Evolutionary conservation across 2,113 vertebrate species (phyloP).

Genomic region (Muscicapa adusta): DNA sequence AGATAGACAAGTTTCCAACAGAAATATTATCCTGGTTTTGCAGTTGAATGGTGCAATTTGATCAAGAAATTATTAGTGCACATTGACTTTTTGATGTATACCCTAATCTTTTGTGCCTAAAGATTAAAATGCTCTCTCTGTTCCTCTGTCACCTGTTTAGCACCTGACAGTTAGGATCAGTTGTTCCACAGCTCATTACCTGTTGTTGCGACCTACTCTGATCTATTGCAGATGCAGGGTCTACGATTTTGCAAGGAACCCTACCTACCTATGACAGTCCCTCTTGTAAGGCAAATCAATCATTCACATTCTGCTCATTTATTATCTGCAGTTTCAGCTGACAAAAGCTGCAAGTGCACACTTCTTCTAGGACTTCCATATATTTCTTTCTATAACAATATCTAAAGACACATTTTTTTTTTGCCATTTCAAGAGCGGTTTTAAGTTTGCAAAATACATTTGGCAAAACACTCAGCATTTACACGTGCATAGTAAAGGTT

Average conservation of each 20-base stretch:
- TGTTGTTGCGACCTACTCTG: not conserved
- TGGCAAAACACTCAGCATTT: not conserved
- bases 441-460: not conserved
- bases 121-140: not conserved
- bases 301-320: not conserved
- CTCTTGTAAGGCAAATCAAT: not conserved
- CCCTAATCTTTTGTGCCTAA: not conserved
- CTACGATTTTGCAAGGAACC: not conserved
- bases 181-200: not conserved
- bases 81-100: not conserved
- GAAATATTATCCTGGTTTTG: not conserved
- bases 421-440: not conserved
- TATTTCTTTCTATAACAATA: not conserved
- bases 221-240: not conserved
- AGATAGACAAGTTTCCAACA: not conserved
- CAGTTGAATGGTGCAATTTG: not conserved
- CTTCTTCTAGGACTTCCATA: not conserved
- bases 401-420: not conserved
- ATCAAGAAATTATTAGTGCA: not conserved
- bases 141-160: not conserved
- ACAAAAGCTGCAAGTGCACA: not conserved
- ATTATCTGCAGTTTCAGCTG: not conserved
- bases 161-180: not conserved
- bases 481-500: not conserved
- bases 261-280: not conserved